phyloP scores from a whole-genome alignment of 2,113 vertebrate species.

The Aix galericulata region DNA sequence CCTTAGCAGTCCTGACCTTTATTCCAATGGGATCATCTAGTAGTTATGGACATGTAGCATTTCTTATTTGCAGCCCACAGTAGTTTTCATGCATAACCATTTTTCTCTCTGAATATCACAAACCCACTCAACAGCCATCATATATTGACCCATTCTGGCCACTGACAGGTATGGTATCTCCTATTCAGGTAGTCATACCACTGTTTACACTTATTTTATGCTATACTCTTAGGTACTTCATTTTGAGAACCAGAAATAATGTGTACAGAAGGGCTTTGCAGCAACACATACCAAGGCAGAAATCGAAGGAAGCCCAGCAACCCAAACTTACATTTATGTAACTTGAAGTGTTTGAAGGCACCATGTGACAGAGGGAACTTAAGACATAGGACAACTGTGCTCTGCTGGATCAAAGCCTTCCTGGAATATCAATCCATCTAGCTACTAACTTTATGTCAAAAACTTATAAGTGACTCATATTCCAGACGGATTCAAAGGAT shows the following conservation, averaged over 20 bases:
- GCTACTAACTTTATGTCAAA: not conserved
- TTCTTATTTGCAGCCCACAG: not conserved
- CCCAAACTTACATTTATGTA: not conserved
- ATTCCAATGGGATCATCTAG: not conserved
- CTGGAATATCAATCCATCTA: not conserved
- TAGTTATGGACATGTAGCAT: not conserved
- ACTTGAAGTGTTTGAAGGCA: not conserved
- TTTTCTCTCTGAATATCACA: not conserved
- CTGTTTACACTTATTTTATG: not conserved
- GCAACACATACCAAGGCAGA: not conserved
- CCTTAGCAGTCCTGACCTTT: not conserved
- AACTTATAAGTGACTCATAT: not conserved
- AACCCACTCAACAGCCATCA: not conserved
- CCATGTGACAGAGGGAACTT: not conserved
- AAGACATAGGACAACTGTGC: not conserved
- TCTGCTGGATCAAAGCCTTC: not conserved
- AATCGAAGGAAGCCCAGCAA: not conserved
- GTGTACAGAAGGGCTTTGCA: not conserved
- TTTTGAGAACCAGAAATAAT: not conserved
- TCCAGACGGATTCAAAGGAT: not conserved
- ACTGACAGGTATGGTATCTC: not conserved
- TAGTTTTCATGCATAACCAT: fast-evolving
- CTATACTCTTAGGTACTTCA: not conserved
- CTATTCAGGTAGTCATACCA: not conserved
- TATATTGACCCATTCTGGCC: not conserved